Evolutionary conservation across 2,797 vertebrate genomes (phyloP).

Genomic region (Pangasius mekongensis): DNA sequence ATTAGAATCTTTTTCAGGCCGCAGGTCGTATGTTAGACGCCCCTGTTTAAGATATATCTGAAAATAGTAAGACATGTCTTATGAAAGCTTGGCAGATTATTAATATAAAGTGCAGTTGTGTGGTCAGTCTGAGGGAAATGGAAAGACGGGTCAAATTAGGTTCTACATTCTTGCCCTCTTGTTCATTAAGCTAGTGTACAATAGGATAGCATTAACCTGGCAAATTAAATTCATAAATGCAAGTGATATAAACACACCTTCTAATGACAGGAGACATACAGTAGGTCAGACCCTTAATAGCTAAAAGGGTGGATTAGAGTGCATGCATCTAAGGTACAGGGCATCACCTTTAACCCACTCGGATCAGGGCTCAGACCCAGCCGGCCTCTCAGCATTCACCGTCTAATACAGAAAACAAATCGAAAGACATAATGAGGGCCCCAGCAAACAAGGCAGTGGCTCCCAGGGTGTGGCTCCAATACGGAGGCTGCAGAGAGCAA

Average conservation of each 20-base stretch:
- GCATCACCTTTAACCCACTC: slow-evolving; percentile 64
- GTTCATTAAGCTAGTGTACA: background rate
- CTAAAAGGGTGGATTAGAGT: slow-evolving; percentile 15
- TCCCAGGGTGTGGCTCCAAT: slow-evolving; percentile 63
- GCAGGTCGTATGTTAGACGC: background rate
- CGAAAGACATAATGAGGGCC: slow-evolving; percentile 72
- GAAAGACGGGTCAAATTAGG: background rate
- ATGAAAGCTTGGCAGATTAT: background rate
- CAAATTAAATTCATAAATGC: background rate
- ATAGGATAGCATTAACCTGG: background rate
- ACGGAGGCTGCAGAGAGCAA: slow-evolving; percentile 59
- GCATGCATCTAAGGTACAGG: slow-evolving; percentile 25
- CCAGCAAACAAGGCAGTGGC: slow-evolving; percentile 67
- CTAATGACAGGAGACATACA: background rate
- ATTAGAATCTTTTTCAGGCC: background rate
- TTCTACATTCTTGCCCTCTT: background rate
- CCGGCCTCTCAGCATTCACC: slow-evolving; percentile 58
- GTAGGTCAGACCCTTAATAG: background rate
- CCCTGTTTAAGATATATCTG: background rate
- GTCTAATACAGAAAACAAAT: slow-evolving; percentile 67
- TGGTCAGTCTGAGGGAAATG: background rate
- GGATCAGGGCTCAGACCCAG: slow-evolving; percentile 38
- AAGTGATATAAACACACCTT: background rate
- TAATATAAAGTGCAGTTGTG: background rate
- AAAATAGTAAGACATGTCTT: background rate